Evolutionary conservation across 2,888 invertebrate genomes (phyloP).

Genomic region (Tryphoninae sp.): DNA sequence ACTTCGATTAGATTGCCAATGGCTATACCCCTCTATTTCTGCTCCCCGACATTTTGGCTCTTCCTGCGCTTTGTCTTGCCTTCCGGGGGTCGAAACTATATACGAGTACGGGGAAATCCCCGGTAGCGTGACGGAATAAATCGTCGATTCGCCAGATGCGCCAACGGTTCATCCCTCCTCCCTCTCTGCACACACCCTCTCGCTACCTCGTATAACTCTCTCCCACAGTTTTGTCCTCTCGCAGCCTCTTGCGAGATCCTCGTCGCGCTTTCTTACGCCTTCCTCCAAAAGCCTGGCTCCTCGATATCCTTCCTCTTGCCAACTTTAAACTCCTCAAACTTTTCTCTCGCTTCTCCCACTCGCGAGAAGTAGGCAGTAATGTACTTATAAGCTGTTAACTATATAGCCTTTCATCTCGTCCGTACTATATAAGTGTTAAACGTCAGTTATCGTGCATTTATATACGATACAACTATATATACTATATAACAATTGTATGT

Average conservation of each 20-base stretch:
- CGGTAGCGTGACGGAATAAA: conserved; percentile 70
- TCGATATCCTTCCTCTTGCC: conserved; percentile 47
- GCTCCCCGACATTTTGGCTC: conserved; percentile 23
- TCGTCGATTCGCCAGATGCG: conserved; percentile 68
- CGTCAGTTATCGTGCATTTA: neutral
- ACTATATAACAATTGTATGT: neutral
- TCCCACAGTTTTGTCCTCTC: conserved; percentile 28
- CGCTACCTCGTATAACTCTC: conserved; percentile 1
- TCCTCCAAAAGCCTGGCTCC: conserved; percentile 35
- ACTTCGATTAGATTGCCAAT: conserved; percentile 8
- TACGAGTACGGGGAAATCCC: neutral
- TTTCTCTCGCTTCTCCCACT: conserved; percentile 50
- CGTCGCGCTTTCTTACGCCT: conserved; percentile 36
- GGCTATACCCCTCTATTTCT: conserved; percentile 5
- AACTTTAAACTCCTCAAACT: conserved; percentile 60
- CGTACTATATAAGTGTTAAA: neutral
- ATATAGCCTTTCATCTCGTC: conserved; percentile 15
- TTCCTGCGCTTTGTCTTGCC: conserved; percentile 21
- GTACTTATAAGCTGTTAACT: conserved; percentile 59
- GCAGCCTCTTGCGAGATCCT: conserved; percentile 46
- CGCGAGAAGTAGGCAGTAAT: conserved; percentile 52
- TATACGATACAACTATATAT: neutral
- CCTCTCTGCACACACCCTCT: neutral
- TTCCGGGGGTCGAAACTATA: conserved; percentile 11
- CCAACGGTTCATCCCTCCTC: conserved; percentile 21